A percentile compares a stretch with the other conserved stretches of the same genome.
phyloP scores from a whole-genome alignment of 2,113 vertebrate species.

The Hippocampus comes region DNA sequence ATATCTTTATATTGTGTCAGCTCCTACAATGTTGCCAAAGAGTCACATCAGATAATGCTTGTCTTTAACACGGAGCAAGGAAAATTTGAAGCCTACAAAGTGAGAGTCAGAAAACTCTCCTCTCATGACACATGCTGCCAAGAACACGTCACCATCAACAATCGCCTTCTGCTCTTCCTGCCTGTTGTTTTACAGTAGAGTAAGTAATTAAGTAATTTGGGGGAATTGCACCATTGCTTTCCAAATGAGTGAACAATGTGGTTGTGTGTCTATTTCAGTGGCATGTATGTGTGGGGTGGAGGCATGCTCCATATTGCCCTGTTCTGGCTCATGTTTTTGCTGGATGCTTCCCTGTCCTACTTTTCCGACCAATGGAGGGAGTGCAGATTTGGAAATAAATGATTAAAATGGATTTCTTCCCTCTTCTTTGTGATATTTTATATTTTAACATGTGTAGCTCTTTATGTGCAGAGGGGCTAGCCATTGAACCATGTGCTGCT shows the following conservation, averaged over 20 bases:
- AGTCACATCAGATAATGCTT: neutral
- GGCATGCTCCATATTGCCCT: conserved; percentile 48
- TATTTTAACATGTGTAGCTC: neutral
- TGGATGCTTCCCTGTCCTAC: conserved; percentile 56
- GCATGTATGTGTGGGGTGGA: conserved; percentile 24
- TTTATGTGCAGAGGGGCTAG: neutral
- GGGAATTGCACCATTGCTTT: conserved; percentile 45
- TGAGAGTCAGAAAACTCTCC: neutral
- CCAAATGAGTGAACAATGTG: conserved; percentile 55
- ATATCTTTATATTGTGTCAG: conserved; percentile 3
- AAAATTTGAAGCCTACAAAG: neutral
- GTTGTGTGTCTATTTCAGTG: conserved; percentile 35
- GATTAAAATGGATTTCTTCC: conserved; percentile 32
- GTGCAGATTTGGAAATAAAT: conserved; percentile 58
- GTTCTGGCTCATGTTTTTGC: conserved; percentile 47
- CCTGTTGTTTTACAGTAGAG: conserved; percentile 53
- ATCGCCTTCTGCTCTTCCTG: conserved; percentile 3
- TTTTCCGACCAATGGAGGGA: conserved; percentile 30
- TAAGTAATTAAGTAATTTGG: conserved; percentile 53
- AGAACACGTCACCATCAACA: conserved; percentile 1
- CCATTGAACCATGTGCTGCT: neutral
- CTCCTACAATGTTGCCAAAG: neutral
- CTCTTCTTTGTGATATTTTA: neutral
- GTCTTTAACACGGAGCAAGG: neutral
- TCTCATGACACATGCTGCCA: conserved; percentile 9